Evolutionary conservation across 2,113 vertebrate genomes (phyloP).

Genomic region (Pardalotus punctatus): DNA sequence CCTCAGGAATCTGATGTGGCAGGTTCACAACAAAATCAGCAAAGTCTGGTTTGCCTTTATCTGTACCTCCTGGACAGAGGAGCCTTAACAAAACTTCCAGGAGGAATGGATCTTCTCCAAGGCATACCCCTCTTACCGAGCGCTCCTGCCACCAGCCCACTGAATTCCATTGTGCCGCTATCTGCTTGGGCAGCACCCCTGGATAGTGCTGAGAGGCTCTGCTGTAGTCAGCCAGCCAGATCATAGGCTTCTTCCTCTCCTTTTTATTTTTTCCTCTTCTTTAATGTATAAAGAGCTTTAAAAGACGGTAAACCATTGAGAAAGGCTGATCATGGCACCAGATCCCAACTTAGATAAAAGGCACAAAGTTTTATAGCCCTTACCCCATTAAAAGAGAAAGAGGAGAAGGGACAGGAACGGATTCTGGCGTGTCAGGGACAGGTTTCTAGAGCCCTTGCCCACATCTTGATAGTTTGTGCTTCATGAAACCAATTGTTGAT

Average conservation of each 20-base stretch:
- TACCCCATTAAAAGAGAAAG: background rate
- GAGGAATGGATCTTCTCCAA: background rate
- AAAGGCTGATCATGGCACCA: background rate
- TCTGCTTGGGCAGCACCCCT: background rate
- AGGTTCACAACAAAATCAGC: background rate
- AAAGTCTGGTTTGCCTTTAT: background rate
- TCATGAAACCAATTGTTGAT: background rate
- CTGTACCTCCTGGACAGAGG: accelerated
- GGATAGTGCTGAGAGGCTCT: background rate
- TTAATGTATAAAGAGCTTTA: background rate
- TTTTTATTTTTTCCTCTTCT: background rate
- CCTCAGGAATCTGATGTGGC: background rate
- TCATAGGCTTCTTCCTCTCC: background rate
- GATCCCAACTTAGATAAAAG: background rate
- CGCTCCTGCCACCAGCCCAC: background rate
- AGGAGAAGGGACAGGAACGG: background rate
- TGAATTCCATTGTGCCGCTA: accelerated
- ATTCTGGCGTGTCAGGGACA: background rate
- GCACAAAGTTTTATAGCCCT: background rate
- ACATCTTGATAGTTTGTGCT: background rate
- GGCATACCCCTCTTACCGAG: background rate
- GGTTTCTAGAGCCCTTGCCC: background rate
- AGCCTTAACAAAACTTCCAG: background rate
- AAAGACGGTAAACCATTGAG: background rate
- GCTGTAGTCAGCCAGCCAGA: accelerated